A percentile compares a stretch with the other conserved stretches of the same genome.
Conservation (phyloP, 2,797 vertebrate genomes). For the Manis crassicaudata region DNA sequence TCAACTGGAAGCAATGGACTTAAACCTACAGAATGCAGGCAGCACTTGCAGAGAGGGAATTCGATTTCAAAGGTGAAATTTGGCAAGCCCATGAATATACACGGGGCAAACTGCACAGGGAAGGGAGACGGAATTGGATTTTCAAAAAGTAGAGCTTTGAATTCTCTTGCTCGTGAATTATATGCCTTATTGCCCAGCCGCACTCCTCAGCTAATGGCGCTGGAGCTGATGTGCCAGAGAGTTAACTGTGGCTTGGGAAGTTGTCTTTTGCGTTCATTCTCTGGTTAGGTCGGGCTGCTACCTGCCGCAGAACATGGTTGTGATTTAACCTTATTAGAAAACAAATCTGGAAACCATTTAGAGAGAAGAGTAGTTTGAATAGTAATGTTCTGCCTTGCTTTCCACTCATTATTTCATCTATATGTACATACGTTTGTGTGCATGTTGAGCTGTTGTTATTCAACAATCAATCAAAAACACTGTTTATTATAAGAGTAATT, state of each 20-base stretch:
- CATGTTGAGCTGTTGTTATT: neutral
- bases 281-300: neutral
- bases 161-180: neutral
- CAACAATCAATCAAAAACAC: neutral
- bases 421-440: neutral
- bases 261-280: slow-evolving; percentile 28
- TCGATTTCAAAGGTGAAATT: slow-evolving; percentile 38
- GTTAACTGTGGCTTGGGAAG: neutral
- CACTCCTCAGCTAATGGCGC: neutral
- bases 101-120: neutral
- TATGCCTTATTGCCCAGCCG: neutral
- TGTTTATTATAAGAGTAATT: slow-evolving; percentile 43
- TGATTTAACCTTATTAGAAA: slow-evolving; percentile 43
- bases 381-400: neutral
- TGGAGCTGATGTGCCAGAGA: neutral
- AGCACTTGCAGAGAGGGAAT: neutral
- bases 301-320: neutral
- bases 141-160: neutral
- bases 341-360: neutral
- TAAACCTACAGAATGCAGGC: neutral
- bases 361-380: neutral
- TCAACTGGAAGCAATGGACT: neutral
- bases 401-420: neutral
- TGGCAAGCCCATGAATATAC: neutral
- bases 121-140: neutral